phyloP scores from a whole-genome alignment of 1,140 invertebrate genomes.

The Eurosta solidaginis region DNA sequence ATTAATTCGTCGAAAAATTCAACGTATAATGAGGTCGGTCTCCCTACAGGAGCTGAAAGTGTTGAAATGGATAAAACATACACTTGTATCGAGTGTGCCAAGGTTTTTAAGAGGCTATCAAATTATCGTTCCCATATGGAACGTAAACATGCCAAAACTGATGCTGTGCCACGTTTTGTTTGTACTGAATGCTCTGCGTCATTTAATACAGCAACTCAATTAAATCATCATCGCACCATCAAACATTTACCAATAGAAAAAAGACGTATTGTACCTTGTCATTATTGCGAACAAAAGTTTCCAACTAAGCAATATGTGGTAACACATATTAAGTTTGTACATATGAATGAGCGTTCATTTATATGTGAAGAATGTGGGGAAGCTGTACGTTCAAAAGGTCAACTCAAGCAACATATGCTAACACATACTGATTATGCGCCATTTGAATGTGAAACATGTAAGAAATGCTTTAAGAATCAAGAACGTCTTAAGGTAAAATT shows the following conservation, averaged over 20 bases:
- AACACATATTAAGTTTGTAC: slow-evolving; percentile 57
- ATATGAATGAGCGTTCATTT: slow-evolving; percentile 60
- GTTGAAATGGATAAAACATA: not conserved
- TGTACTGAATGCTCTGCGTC: slow-evolving; percentile 49
- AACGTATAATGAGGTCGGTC: too few relatives aligned
- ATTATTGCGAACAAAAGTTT: slow-evolving; percentile 51
- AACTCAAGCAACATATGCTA: slow-evolving; percentile 61
- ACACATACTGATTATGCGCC: slow-evolving; percentile 61
- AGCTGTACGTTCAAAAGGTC: slow-evolving; percentile 59
- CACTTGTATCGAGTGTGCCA: slow-evolving; percentile 23
- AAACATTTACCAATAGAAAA: slow-evolving; percentile 37
- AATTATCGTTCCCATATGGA: slow-evolving; percentile 29
- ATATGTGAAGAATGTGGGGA: slow-evolving; percentile 61
- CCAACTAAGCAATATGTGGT: slow-evolving; percentile 45
- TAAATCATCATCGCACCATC: slow-evolving; percentile 11
- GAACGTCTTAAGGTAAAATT: slow-evolving; percentile 41
- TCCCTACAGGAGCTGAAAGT: too few relatives aligned
- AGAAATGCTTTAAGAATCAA: slow-evolving; percentile 57
- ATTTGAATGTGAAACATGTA: slow-evolving; percentile 61
- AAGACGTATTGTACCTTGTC: slow-evolving; percentile 44
- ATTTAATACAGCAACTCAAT: slow-evolving; percentile 7
- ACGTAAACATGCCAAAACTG: not conserved
- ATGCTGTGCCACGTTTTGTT: slow-evolving; percentile 39
- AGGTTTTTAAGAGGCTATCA: not conserved
- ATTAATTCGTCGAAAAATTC: too few relatives aligned